These are phyloP conservation scores for Atopsyche davidsoni DNA, from an alignment of 1,140 invertebrate species.

Conservation along the genomic window DNA sequence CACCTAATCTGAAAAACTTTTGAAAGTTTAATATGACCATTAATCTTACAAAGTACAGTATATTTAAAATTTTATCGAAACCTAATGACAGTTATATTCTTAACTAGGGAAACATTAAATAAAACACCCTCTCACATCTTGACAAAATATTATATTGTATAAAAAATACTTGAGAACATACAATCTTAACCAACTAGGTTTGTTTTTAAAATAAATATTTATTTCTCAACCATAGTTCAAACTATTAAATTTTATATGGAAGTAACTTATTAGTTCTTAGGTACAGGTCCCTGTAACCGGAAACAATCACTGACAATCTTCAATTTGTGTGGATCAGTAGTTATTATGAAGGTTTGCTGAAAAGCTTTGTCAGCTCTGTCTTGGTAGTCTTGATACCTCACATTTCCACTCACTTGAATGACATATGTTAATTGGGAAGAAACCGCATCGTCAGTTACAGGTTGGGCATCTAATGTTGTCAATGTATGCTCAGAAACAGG, in stretches of 20 bases:
- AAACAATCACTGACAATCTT: constrained; percentile 82
- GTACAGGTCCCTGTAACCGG: constrained; percentile 52
- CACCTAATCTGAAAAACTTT: too few relatives aligned
- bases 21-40: too few relatives aligned
- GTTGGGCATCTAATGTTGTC: constrained; percentile 71
- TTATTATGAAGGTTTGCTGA: constrained; percentile 76
- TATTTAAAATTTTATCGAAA: too few relatives aligned
- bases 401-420: constrained; percentile 67
- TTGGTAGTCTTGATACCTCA: constrained; percentile 58
- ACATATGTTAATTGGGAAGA: constrained; percentile 64
- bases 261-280: background rate
- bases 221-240: background rate
- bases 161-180: too few relatives aligned
- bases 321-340: constrained; percentile 78
- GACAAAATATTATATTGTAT: too few relatives aligned
- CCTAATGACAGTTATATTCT: too few relatives aligned
- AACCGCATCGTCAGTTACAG: constrained; percentile 62
- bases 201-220: background rate
- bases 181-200: too few relatives aligned
- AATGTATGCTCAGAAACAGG: constrained; percentile 65
- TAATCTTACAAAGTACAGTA: too few relatives aligned
- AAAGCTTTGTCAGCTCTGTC: constrained; percentile 55
- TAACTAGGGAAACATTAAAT: too few relatives aligned
- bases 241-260: background rate
- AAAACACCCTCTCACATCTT: too few relatives aligned